Evolutionary conservation across 2,888 invertebrate species (phyloP), one percentile per base, ranked within the genome.

Genomic region (Archips crataeganus): DNA sequence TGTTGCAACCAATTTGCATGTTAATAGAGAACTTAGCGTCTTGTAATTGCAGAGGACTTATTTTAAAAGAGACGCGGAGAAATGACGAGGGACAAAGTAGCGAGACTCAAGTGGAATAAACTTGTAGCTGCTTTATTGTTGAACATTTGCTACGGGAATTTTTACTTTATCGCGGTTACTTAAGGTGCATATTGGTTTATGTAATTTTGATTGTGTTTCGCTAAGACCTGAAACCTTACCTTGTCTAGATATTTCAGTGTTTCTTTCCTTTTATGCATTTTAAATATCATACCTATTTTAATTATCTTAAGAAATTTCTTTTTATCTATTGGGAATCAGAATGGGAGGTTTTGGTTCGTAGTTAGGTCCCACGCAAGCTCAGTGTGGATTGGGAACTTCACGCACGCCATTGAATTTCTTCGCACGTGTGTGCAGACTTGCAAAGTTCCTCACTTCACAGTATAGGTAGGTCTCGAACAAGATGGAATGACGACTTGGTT

Each of bases 21-120:
- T 74, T 76, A 76, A 76, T 76, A 71, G 74, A 71, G 74, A 75
- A 70, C 74, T 67, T 75, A 74, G 74, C 74, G 74, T 73, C 75
- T 75, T 70, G 74, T 75, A 75, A 75, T 75, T 75, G 74, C 68
- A 67, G 62, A 73, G 67, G 75, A 75, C 74, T 74, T 75, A 75
- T 74, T 74, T 74, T 74, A 75, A 75, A 75, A 68, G 74, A 69
- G 75, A 64, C 70, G 70, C 64, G 64, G 74, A 59, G 75, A 75
- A 75, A 75, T 70, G 74, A 74, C 73, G 69, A 70, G 70, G 65
- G 60, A 74, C 70, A 74, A 74, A 68, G 73, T 64, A 73, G 68
- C 73, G 68, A 32, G 64, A 65, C 70, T 61, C 65, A 65, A 70
- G 74, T 70, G 65, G 74, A 74, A 74, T 74, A 74, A 74, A 70